phyloP scores from a whole-genome alignment of 1,140 invertebrate genomes.

The Euschistus heros region DNA sequence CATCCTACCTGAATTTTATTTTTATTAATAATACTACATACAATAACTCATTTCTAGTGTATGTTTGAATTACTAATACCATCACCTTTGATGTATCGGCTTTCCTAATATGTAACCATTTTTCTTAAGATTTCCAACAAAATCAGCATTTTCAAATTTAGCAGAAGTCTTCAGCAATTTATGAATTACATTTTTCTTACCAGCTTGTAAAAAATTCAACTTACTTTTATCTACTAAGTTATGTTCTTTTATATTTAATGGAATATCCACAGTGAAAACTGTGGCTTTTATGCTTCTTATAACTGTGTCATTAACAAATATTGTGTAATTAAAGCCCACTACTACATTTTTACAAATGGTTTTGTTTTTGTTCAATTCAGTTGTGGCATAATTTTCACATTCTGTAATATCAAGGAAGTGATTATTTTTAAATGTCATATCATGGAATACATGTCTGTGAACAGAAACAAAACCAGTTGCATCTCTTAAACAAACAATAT shows the following conservation, averaged over 20 bases:
- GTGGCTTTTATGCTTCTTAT: background rate
- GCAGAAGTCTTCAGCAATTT: too few relatives aligned
- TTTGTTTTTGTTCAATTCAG: background rate
- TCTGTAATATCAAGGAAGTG: background rate
- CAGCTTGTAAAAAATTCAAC: background rate
- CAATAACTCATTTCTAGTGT: too few relatives aligned
- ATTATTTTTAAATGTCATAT: background rate
- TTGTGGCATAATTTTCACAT: background rate
- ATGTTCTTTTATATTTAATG: background rate
- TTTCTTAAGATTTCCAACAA: too few relatives aligned
- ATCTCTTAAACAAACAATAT: conserved; percentile 1
- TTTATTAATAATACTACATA: too few relatives aligned
- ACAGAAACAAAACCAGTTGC: background rate
- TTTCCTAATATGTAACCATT: too few relatives aligned
- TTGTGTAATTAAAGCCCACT: background rate
- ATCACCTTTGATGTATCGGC: too few relatives aligned
- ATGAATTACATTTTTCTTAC: background rate
- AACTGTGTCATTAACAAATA: background rate
- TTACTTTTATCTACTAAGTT: background rate
- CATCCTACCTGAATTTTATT: too few relatives aligned
- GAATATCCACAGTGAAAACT: background rate
- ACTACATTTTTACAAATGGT: conserved; percentile 2
- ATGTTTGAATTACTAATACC: too few relatives aligned
- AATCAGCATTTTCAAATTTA: too few relatives aligned
- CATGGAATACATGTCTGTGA: background rate